phyloP scores from a whole-genome alignment of 2,113 vertebrate genomes.

The Calyptommatus sinebrachiatus region DNA sequence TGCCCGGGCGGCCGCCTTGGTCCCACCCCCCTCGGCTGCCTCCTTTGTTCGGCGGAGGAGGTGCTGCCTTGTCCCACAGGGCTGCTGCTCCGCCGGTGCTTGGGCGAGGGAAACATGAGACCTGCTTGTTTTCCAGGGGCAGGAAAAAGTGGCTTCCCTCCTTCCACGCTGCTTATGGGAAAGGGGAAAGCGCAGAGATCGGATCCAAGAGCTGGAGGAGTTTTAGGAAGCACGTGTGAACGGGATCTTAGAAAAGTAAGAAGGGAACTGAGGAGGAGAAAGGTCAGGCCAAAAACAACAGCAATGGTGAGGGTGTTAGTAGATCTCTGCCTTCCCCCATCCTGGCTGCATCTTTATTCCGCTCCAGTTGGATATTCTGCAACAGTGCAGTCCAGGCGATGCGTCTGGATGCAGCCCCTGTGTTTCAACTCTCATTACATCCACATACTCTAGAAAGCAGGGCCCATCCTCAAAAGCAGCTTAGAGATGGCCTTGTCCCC shows the following conservation, averaged over 20 bases:
- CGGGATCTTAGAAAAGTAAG: background rate
- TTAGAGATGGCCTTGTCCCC: too few species aligned
- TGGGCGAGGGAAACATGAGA: constrained; percentile 13
- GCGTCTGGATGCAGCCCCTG: too few species aligned
- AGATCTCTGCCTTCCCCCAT: too few species aligned
- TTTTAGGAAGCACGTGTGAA: background rate
- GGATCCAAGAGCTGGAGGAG: too few species aligned
- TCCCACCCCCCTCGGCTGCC: constrained; percentile 1
- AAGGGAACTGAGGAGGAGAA: background rate
- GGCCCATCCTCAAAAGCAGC: too few species aligned
- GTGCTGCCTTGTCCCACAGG: constrained; percentile 4
- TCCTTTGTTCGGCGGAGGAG: constrained; percentile 29
- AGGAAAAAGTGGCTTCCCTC: background rate
- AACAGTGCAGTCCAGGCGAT: too few species aligned
- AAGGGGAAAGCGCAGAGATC: background rate
- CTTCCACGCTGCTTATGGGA: background rate
- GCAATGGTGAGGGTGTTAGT: background rate
- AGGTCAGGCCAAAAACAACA: background rate
- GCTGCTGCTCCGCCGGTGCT: background rate
- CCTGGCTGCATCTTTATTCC: too few species aligned
- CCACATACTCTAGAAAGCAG: too few species aligned
- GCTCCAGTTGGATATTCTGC: too few species aligned
- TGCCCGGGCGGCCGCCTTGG: background rate
- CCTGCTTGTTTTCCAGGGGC: background rate
- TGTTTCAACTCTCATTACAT: too few species aligned